phyloP scores from a whole-genome alignment of 2,113 vertebrate genomes.

The Ellobius talpinus region DNA sequence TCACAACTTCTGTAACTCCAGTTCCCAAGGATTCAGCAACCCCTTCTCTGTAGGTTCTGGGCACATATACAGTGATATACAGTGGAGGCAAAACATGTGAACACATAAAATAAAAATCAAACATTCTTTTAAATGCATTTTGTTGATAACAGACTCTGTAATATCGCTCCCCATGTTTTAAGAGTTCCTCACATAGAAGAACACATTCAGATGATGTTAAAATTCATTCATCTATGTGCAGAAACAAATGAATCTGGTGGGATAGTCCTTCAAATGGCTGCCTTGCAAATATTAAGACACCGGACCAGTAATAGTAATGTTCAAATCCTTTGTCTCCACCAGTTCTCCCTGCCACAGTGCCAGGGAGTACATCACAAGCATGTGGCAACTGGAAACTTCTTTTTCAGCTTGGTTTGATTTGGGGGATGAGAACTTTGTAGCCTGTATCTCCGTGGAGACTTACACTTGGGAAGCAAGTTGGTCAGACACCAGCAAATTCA shows the following conservation, averaged over 20 bases:
- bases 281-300: neutral
- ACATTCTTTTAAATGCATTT: neutral
- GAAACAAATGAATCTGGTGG: neutral
- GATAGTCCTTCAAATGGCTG: neutral
- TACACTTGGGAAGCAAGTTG: constrained; percentile 61
- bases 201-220: neutral
- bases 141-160: neutral
- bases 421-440: constrained; percentile 71
- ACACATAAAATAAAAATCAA: neutral
- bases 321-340: constrained; percentile 2
- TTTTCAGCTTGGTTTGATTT: constrained; percentile 74
- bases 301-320: neutral
- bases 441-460: constrained; percentile 59
- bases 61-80: fast-evolving
- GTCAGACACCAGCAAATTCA: constrained; percentile 36
- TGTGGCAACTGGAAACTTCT: constrained; percentile 48
- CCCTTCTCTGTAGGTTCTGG: neutral
- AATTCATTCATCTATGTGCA: neutral
- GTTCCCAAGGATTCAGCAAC: neutral
- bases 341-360: neutral
- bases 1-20: neutral
- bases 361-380: constrained; percentile 34
- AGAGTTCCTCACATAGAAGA: neutral
- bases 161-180: neutral
- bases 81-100: neutral